A percentile compares a stretch with the other conserved stretches of the same genome.
phyloP scores from a whole-genome alignment of 2,888 invertebrate genomes.

The Campoplex nolae region DNA sequence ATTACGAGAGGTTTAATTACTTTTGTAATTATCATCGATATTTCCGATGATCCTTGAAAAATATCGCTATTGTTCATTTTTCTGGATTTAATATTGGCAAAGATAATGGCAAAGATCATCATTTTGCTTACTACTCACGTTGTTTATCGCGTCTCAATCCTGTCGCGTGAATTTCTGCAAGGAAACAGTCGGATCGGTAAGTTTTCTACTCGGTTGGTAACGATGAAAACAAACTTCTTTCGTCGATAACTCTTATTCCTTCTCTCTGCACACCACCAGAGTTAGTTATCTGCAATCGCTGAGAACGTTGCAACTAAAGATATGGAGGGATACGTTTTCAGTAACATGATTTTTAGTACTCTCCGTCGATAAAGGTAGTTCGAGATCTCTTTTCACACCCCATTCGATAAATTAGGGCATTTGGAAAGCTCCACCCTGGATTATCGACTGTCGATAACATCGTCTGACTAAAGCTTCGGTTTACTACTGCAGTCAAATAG shows the following conservation, averaged over 20 bases:
- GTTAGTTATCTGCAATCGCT: background rate
- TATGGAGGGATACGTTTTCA: background rate
- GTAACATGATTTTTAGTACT: background rate
- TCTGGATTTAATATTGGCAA: background rate
- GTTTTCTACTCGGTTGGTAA: background rate
- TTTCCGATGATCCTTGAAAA: background rate
- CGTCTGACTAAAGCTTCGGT: conserved; percentile 22
- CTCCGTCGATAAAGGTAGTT: background rate
- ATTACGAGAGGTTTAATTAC: background rate
- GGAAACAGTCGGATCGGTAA: background rate
- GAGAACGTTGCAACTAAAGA: background rate
- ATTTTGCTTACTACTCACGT: background rate
- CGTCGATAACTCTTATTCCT: background rate
- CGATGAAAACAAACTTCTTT: background rate
- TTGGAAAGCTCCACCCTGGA: background rate
- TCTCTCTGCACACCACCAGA: background rate
- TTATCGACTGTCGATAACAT: background rate
- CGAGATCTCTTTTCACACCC: background rate
- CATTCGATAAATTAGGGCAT: background rate
- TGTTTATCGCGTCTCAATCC: background rate
- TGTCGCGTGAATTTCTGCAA: background rate
- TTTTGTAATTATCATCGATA: background rate
- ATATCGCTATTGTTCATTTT: background rate
- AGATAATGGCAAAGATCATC: background rate
- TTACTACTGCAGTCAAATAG: conserved; percentile 32